A percentile compares a stretch with the other conserved stretches of the same genome.
Evolutionary conservation across 1,140 invertebrate species (phyloP).

Genomic region (Zophobas atratus): DNA sequence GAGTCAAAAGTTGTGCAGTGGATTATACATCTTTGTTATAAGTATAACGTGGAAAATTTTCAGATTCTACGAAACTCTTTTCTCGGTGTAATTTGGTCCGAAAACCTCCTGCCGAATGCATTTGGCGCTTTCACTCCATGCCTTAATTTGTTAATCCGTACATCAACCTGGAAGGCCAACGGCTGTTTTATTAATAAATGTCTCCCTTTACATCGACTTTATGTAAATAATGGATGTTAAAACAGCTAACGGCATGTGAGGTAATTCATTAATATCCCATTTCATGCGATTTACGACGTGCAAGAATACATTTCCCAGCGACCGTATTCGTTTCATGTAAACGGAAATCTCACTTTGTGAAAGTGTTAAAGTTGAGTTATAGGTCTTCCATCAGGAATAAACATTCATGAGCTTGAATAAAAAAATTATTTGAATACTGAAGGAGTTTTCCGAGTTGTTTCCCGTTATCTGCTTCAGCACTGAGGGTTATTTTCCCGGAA

Average conservation of each 20-base stretch:
- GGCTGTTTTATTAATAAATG: too few species aligned
- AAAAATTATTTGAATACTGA: background rate
- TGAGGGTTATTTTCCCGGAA: too few species aligned
- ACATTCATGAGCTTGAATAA: slow-evolving; percentile 1
- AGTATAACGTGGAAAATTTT: too few species aligned
- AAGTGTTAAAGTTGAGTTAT: background rate
- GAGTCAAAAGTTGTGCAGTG: too few species aligned
- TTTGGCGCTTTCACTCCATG: too few species aligned
- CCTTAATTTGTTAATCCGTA: too few species aligned
- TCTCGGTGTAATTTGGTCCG: too few species aligned
- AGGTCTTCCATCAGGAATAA: background rate
- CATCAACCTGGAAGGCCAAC: too few species aligned
- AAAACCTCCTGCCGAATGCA: too few species aligned
- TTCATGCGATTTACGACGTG: slow-evolving; percentile 3
- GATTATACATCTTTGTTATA: too few species aligned
- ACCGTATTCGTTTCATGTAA: background rate
- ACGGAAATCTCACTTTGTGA: slow-evolving; percentile 7
- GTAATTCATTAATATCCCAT: background rate
- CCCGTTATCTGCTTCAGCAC: too few species aligned
- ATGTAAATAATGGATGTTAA: background rate
- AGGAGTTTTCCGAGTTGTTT: background rate
- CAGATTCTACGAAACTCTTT: too few species aligned
- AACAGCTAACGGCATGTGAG: background rate
- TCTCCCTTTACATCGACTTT: background rate
- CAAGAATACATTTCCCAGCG: background rate